Percentiles rank a stretch among this genome's conserved stretches.
phyloP scores from a whole-genome alignment of 2,797 vertebrate genomes.

The Stomatorhinus walkeri region DNA sequence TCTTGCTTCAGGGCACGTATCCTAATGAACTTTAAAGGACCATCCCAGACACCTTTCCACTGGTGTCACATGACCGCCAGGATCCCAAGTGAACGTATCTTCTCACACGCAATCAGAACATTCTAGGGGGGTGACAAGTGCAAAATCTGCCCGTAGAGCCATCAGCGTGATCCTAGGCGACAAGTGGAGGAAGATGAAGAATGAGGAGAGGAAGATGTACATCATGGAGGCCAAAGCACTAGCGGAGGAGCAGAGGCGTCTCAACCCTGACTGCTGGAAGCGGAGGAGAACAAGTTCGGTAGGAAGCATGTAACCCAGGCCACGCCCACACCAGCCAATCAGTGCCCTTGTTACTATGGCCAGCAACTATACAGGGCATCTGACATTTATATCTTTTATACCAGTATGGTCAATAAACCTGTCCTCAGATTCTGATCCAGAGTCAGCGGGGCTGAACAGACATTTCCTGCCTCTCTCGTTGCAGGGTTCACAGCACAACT shows the following conservation, averaged over 20 bases:
- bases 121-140: neutral
- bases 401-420: neutral
- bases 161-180: constrained; percentile 99
- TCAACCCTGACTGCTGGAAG: constrained; percentile 99
- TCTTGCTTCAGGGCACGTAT: neutral
- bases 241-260: constrained; percentile 95
- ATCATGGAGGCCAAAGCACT: constrained; percentile 97
- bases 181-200: constrained; percentile 99
- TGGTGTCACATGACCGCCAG: neutral
- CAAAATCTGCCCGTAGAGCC: constrained; percentile 66
- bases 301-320: constrained; percentile 33
- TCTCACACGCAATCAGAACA: neutral
- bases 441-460: neutral
- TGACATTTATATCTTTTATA: neutral
- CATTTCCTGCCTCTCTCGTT: constrained; percentile 21
- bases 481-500: constrained; percentile 69
- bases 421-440: neutral
- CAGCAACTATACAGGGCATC: neutral
- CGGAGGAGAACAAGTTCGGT: constrained; percentile 98
- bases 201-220: constrained; percentile 92
- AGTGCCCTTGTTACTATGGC: neutral
- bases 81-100: neutral
- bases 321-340: neutral
- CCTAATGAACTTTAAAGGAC: neutral
- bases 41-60: neutral